Conservation (phyloP, 2,888 invertebrate species). For the Toxonevra muliebris region DNA sequence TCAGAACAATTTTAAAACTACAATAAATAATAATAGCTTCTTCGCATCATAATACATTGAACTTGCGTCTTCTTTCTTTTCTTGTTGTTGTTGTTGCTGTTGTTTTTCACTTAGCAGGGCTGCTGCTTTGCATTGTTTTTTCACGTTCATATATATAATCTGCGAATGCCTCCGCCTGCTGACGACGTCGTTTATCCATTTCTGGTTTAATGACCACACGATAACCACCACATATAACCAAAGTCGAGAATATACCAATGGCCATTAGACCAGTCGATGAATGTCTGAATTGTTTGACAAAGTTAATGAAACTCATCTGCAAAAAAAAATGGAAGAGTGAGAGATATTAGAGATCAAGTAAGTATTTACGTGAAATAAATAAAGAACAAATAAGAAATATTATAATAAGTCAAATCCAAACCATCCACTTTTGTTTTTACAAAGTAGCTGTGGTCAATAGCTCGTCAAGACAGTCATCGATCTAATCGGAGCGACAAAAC, state of each 20-base stretch:
- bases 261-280: constrained; percentile 56
- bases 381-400: too few relatives aligned
- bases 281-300: constrained; percentile 46
- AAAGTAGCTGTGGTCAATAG: too few relatives aligned
- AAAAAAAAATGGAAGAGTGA: constrained; percentile 34
- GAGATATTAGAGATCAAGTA: background rate
- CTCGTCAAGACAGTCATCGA: too few relatives aligned
- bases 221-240: constrained; percentile 46
- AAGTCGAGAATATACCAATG: constrained; percentile 53
- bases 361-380: constrained; percentile 1
- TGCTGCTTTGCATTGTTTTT: constrained; percentile 13
- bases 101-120: background rate
- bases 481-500: too few relatives aligned
- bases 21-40: too few relatives aligned
- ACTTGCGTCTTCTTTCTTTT: background rate
- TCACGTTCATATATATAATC: constrained; percentile 60
- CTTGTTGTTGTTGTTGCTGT: constrained; percentile 1
- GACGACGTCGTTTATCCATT: constrained; percentile 48
- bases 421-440: too few relatives aligned
- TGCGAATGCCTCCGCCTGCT: constrained; percentile 57
- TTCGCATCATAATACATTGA: too few relatives aligned
- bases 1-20: too few relatives aligned
- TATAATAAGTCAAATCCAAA: too few relatives aligned
- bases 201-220: constrained; percentile 54
- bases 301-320: constrained; percentile 60